phyloP scores from a whole-genome alignment of 1,140 invertebrate species.

The Hormaphis cornu region DNA sequence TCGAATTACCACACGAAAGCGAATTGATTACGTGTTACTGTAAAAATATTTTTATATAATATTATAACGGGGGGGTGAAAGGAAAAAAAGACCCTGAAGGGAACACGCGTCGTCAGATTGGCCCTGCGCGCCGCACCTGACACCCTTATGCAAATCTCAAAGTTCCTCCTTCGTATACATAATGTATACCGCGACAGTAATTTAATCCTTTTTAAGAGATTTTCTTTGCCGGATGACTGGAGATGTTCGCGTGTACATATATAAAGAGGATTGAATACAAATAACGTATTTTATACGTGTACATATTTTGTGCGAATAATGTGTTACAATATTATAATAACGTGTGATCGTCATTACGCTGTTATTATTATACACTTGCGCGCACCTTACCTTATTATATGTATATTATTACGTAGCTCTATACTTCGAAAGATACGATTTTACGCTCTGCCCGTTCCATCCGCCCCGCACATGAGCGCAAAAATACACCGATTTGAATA shows the following conservation, averaged over 20 bases:
- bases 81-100: not conserved
- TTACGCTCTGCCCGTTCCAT: constrained; percentile 16
- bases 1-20: constrained; percentile 21
- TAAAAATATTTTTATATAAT: constrained; percentile 8
- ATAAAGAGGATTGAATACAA: constrained; percentile 31
- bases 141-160: constrained; percentile 28
- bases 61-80: not conserved
- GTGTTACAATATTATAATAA: no score
- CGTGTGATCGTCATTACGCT: constrained; percentile 9
- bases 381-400: no score
- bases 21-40: constrained; percentile 22
- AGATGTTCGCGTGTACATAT: no score
- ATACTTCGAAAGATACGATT: constrained; percentile 12
- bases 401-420: no score
- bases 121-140: constrained; percentile 27
- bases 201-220: constrained; percentile 31
- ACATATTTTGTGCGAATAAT: no score
- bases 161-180: no score
- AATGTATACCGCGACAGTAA: constrained; percentile 18
- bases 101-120: constrained; percentile 17
- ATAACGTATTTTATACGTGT: constrained; percentile 25
- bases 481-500: constrained; percentile 28
- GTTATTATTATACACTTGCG: not conserved
- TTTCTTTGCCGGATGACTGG: constrained; percentile 28
- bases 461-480: not conserved